A percentile compares a stretch with the other conserved stretches of the same genome.
phyloP scores from a whole-genome alignment of 1,140 invertebrate genomes.

The Branchinecta lynchi region DNA sequence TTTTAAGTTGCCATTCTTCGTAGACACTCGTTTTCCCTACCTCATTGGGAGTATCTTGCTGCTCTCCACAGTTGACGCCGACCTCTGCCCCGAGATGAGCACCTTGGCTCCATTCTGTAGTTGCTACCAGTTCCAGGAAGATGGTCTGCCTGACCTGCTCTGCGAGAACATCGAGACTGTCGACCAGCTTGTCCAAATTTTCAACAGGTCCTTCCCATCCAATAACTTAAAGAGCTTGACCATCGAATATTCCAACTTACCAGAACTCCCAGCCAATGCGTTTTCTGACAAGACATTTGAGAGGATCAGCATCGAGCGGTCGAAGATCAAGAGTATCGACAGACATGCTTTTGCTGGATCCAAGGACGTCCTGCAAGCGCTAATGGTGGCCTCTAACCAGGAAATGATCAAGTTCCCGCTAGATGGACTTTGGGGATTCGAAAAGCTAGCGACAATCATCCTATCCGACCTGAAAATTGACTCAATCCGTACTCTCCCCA shows the following conservation, averaged over 20 bases:
- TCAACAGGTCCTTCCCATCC: neutral
- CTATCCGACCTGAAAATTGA: neutral
- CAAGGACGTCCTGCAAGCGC: neutral
- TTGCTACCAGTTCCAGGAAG: neutral
- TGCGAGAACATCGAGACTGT: neutral
- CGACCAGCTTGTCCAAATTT: neutral
- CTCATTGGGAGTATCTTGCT: neutral
- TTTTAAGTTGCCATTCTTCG: no score
- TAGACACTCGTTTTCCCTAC: no score
- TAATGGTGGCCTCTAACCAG: neutral
- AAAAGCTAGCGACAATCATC: neutral
- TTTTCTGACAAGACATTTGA: constrained; percentile 1
- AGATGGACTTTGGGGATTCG: constrained; percentile 3
- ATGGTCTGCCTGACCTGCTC: neutral
- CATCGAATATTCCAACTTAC: neutral
- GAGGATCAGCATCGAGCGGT: neutral
- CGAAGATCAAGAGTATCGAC: neutral
- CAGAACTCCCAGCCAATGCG: neutral
- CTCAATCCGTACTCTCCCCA: neutral
- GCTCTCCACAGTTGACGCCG: neutral
- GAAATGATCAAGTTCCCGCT: neutral
- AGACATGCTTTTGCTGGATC: neutral
- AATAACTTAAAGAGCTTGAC: neutral
- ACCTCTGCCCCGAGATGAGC: neutral
- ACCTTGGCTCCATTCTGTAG: neutral